phyloP scores from a whole-genome alignment of 2,888 invertebrate genomes.

The Yponomeuta evonymella region DNA sequence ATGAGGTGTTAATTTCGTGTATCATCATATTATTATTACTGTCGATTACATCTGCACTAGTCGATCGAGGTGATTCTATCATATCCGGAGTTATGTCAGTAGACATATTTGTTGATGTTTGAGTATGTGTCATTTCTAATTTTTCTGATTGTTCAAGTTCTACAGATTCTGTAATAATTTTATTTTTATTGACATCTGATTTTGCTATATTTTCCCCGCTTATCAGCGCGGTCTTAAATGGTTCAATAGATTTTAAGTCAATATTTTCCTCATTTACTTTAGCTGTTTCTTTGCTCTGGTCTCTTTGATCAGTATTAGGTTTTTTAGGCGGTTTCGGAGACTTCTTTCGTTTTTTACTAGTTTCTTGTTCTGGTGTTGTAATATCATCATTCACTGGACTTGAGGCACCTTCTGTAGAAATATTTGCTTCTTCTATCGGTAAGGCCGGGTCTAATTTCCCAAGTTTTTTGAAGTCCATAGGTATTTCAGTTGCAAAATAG shows the following conservation, averaged over 20 bases:
- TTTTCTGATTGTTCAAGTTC: not conserved
- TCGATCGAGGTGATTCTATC: slow-evolving; percentile 50
- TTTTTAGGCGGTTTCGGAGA: slow-evolving; percentile 23
- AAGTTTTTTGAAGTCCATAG: not conserved
- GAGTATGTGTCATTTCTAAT: not conserved
- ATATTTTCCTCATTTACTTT: not conserved
- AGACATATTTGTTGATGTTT: slow-evolving; percentile 16
- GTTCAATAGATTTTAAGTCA: not conserved
- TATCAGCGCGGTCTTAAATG: slow-evolving; percentile 7
- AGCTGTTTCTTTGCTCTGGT: not conserved
- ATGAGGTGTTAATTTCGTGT: slow-evolving; percentile 43
- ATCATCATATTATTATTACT: slow-evolving; percentile 55
- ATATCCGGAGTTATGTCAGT: slow-evolving; percentile 44
- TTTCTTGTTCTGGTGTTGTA: not conserved
- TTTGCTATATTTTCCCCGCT: not conserved
- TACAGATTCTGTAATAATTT: not conserved
- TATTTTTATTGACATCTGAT: not conserved
- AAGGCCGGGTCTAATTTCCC: not conserved
- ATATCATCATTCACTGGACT: not conserved
- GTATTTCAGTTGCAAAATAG: not conserved
- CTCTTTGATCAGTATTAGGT: slow-evolving; percentile 12
- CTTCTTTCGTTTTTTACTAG: slow-evolving; percentile 23
- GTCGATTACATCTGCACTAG: slow-evolving; percentile 47
- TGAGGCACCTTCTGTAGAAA: not conserved
- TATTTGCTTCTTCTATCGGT: not conserved